phyloP scores from a whole-genome alignment of 2,888 invertebrate species.

The Orchesellides sinensis region DNA sequence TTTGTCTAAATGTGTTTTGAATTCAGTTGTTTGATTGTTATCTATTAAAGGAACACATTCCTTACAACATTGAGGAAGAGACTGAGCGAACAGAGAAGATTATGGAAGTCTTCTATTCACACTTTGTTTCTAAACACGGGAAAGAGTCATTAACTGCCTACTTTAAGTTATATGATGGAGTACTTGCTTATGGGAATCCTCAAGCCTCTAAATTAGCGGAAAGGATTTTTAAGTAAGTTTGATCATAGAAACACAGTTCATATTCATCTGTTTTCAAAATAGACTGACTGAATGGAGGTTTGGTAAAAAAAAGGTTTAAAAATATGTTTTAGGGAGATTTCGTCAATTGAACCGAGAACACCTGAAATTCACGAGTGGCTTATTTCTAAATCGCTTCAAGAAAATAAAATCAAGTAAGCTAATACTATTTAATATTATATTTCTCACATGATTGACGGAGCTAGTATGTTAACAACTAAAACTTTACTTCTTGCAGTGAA shows the following conservation, averaged over 20 bases:
- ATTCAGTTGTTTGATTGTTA: background rate
- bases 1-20: background rate
- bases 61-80: slow-evolving; percentile 11
- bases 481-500: background rate
- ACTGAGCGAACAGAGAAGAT: slow-evolving; percentile 8
- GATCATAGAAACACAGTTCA: background rate
- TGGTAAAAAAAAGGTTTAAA: background rate
- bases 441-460: background rate
- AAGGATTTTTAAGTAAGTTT: background rate
- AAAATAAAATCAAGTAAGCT: background rate
- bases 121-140: background rate
- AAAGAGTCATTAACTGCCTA: background rate
- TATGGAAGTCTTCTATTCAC: background rate
- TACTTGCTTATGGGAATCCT: background rate
- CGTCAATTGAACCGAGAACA: background rate
- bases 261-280: background rate
- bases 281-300: background rate
- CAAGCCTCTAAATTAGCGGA: background rate
- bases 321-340: background rate
- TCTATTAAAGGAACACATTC: background rate
- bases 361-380: slow-evolving; percentile 19
- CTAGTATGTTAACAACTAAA: background rate
- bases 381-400: slow-evolving; percentile 1
- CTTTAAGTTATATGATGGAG: slow-evolving; percentile 18
- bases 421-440: background rate